A percentile compares a stretch with the other conserved stretches of the same genome.
phyloP scores from a whole-genome alignment of 2,113 vertebrate genomes.

The Solea senegalensis region DNA sequence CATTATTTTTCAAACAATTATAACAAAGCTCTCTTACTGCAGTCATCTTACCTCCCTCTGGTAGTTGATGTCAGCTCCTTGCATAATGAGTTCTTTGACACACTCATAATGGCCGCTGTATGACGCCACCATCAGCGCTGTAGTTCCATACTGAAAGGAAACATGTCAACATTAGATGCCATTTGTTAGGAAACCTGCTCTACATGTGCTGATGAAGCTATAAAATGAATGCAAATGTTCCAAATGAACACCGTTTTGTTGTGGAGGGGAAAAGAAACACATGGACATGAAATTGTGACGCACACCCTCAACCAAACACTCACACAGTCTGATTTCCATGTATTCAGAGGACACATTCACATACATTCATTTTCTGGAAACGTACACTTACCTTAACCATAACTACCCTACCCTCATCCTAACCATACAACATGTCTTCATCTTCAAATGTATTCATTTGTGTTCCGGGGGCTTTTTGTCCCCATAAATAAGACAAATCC shows the following conservation, averaged over 20 bases:
- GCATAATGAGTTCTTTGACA: conserved; percentile 90
- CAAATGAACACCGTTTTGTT: background rate
- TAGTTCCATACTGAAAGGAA: conserved; percentile 88
- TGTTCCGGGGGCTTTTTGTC: too few species aligned
- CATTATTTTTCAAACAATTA: too few species aligned
- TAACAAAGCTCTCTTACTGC: background rate
- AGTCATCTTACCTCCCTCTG: conserved; percentile 90
- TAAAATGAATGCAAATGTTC: background rate
- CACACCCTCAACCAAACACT: background rate
- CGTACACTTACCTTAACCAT: too few species aligned
- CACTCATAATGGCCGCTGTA: conserved; percentile 90
- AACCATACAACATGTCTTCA: too few species aligned
- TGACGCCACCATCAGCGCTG: conserved; percentile 95
- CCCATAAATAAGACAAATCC: too few species aligned
- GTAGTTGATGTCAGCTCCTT: conserved; percentile 97
- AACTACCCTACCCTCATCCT: too few species aligned
- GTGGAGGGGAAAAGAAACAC: background rate
- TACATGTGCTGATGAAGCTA: background rate
- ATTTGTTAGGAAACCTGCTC: conserved; percentile 35
- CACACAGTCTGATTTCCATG: background rate
- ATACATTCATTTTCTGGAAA: too few species aligned
- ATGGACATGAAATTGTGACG: conserved; percentile 1
- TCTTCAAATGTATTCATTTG: too few species aligned
- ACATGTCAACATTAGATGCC: background rate
- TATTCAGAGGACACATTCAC: too few species aligned